Percentiles rank a stretch among this genome's conserved stretches.
phyloP scores from a whole-genome alignment of 2,113 vertebrate genomes.

The Tupaia chinensis region DNA sequence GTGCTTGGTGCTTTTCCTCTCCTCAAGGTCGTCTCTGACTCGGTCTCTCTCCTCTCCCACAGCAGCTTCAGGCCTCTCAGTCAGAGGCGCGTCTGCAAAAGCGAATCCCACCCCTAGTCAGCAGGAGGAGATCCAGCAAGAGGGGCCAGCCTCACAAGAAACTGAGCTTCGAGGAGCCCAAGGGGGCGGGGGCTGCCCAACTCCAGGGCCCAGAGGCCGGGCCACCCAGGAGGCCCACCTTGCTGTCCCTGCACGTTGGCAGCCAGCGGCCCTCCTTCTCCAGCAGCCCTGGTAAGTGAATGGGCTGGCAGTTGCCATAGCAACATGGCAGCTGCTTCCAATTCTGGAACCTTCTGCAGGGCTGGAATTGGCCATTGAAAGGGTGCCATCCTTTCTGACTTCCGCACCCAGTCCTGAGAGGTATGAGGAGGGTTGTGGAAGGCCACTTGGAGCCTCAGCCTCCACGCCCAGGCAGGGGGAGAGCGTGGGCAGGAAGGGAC shows the following conservation, averaged over 20 bases:
- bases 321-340: not conserved
- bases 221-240: slow-evolving; percentile 58
- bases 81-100: not conserved
- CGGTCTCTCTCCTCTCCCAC: not conserved
- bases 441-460: not conserved
- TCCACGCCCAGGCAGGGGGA: too few species aligned
- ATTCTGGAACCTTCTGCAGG: not conserved
- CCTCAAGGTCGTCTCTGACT: not conserved
- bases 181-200: rapidly evolving
- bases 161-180: slow-evolving; percentile 49
- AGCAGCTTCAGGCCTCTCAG: not conserved
- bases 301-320: not conserved
- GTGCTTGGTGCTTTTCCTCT: not conserved
- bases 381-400: not conserved
- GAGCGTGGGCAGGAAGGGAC: not conserved
- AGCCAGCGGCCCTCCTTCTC: not conserved
- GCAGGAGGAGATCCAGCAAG: slow-evolving; percentile 72
- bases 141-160: slow-evolving; percentile 84
- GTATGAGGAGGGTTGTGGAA: not conserved
- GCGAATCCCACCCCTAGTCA: not conserved
- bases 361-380: not conserved
- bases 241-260: slow-evolving; percentile 75
- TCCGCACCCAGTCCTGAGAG: not conserved
- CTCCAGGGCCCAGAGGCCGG: rapidly evolving
- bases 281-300: slow-evolving; percentile 65